Percentiles rank a stretch among this genome's conserved stretches.
Evolutionary conservation across 2,113 vertebrate species (phyloP).

Genomic region (Mobula hypostoma): DNA sequence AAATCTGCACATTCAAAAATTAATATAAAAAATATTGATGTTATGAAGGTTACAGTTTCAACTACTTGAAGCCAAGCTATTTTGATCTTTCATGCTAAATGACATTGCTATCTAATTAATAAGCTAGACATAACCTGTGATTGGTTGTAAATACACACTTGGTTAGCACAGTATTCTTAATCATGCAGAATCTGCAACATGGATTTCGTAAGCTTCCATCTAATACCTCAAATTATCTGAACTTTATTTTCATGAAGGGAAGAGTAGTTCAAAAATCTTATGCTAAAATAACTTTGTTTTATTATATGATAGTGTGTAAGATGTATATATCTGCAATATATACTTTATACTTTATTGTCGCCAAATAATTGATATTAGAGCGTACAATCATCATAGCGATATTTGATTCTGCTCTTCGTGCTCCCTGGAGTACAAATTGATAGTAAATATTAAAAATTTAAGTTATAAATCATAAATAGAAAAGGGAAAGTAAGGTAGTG

Average conservation of each 20-base stretch:
- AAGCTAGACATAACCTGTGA: background rate
- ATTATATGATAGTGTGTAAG: background rate
- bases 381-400: too few relatives aligned
- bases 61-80: too few relatives aligned
- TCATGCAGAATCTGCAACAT: background rate
- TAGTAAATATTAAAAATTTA: too few relatives aligned
- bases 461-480: too few relatives aligned
- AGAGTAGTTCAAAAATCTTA: background rate
- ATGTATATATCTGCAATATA: background rate
- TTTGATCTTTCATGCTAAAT: background rate
- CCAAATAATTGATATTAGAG: too few relatives aligned
- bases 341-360: too few relatives aligned
- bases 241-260: background rate
- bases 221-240: background rate
- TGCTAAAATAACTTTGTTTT: background rate
- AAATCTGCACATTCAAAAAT: background rate
- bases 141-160: background rate
- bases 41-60: background rate
- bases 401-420: too few relatives aligned
- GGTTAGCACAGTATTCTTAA: background rate
- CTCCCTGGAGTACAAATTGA: too few relatives aligned
- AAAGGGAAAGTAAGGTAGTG: too few relatives aligned
- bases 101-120: too few relatives aligned
- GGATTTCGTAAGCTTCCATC: background rate
- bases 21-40: background rate